These are phyloP conservation scores for Lucilia sericata DNA, from an alignment of 1,140 invertebrate genomes.

Conservation along the genomic window DNA sequence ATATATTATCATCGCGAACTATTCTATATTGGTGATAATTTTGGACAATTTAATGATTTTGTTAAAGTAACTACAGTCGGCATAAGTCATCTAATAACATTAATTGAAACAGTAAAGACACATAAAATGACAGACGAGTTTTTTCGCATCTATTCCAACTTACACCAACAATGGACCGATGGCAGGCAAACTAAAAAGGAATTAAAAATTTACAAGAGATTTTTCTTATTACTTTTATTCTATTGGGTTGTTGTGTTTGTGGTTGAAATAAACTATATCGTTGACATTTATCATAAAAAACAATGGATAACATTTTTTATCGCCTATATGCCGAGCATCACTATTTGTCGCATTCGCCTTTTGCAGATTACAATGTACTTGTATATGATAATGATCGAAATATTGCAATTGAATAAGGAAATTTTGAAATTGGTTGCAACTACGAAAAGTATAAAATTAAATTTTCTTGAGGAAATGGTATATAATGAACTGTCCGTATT, in stretches of 20 bases:
- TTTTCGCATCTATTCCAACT: not conserved
- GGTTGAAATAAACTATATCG: conserved; percentile 13
- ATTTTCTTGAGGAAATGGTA: not conserved
- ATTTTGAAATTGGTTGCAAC: conserved; percentile 2
- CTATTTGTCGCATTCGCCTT: conserved; percentile 38
- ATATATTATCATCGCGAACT: not conserved
- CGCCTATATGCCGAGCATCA: conserved; percentile 32
- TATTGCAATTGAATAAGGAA: conserved; percentile 30
- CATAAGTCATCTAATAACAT: conserved; percentile 23
- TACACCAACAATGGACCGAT: conserved; percentile 34
- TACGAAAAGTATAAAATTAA: not conserved
- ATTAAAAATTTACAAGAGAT: not conserved
- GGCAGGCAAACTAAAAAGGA: not conserved
- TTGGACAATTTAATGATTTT: conserved; percentile 45
- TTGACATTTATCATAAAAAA: not conserved
- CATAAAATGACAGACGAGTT: not conserved
- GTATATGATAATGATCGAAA: conserved; percentile 39
- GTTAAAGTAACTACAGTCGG: conserved; percentile 31
- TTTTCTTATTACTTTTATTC: not conserved
- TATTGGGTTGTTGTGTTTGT: not conserved
- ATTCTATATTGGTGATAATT: conserved; percentile 40
- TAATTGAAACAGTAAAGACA: conserved; percentile 28
- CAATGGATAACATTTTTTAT: conserved; percentile 24
- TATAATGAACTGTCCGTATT: conserved; percentile 17
- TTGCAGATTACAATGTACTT: conserved; percentile 39